Evolutionary conservation across 2,888 invertebrate genomes (phyloP).

Genomic region (Apoderus coryli): DNA sequence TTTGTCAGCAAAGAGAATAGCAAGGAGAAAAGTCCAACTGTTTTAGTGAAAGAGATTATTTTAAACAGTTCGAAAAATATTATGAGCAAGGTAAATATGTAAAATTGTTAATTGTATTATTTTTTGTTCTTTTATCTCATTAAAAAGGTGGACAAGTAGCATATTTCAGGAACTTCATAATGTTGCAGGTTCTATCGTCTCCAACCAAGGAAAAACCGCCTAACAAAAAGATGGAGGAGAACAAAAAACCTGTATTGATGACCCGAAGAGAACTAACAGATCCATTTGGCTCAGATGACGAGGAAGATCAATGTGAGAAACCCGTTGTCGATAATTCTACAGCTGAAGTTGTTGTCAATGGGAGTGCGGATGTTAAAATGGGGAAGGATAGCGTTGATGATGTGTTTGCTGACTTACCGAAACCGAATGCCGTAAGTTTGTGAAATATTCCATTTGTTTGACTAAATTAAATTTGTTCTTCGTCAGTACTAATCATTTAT

Average conservation of each 20-base stretch:
- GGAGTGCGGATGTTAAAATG: constrained; percentile 15
- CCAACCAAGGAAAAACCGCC: constrained; percentile 53
- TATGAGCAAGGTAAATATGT: constrained; percentile 35
- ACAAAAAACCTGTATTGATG: constrained; percentile 44
- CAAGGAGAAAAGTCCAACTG: constrained; percentile 42
- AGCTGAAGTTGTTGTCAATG: constrained; percentile 18
- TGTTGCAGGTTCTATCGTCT: constrained; percentile 50
- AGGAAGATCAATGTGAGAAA: constrained; percentile 40
- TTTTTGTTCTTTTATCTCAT: constrained; percentile 36
- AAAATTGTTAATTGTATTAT: constrained; percentile 27
- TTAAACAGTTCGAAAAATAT: constrained; percentile 55
- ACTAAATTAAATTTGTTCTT: too few species aligned
- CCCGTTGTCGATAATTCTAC: constrained; percentile 2
- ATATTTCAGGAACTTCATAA: too few species aligned
- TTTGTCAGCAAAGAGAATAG: constrained; percentile 24
- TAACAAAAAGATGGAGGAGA: constrained; percentile 29
- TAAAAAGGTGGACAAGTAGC: too few species aligned
- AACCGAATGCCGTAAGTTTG: constrained; percentile 31
- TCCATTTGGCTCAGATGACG: constrained; percentile 84
- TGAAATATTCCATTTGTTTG: too few species aligned
- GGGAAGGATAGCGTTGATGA: constrained; percentile 17
- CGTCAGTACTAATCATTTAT: too few species aligned
- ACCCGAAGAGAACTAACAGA: constrained; percentile 74
- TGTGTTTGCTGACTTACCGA: constrained; percentile 26
- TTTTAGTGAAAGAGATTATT: constrained; percentile 58